Percentiles rank a stretch among this genome's conserved stretches.
Conservation (phyloP, 2,113 vertebrate genomes). For the Myanophis thanlyinensis region DNA sequence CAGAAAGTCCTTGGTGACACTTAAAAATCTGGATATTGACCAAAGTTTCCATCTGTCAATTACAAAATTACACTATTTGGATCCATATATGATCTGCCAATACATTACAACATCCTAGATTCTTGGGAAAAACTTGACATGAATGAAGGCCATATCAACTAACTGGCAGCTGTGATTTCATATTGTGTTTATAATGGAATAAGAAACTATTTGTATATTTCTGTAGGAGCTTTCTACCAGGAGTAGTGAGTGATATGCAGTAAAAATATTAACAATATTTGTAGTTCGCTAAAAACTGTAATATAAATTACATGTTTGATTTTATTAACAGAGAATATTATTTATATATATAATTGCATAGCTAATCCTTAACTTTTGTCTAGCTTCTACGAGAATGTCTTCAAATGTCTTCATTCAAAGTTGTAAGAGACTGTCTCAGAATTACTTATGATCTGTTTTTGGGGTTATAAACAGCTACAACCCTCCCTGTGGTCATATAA, state of each 20-base stretch:
- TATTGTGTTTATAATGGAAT: not conserved
- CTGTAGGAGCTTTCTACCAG: not conserved
- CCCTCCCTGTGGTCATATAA: too few species aligned
- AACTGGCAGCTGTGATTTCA: not conserved
- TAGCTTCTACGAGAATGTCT: not conserved
- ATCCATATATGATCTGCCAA: not conserved
- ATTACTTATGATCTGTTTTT: too few species aligned
- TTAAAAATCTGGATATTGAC: not conserved
- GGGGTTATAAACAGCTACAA: too few species aligned
- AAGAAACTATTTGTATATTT: not conserved
- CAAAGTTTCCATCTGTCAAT: not conserved
- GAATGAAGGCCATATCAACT: not conserved
- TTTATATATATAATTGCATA: not conserved
- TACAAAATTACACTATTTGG: not conserved
- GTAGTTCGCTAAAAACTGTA: not conserved
- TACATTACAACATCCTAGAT: not conserved
- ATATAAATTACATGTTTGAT: conserved; percentile 19
- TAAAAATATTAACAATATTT: not conserved
- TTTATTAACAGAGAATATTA: conserved; percentile 38
- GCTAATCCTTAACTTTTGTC: not conserved
- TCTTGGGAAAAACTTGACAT: not conserved
- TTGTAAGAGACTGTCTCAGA: too few species aligned
- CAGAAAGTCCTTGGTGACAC: not conserved
- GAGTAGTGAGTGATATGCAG: not conserved
- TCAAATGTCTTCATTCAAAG: too few species aligned